Evolutionary conservation across 2,888 invertebrate genomes (phyloP).

Genomic region (Herminia tarsipennalis): DNA sequence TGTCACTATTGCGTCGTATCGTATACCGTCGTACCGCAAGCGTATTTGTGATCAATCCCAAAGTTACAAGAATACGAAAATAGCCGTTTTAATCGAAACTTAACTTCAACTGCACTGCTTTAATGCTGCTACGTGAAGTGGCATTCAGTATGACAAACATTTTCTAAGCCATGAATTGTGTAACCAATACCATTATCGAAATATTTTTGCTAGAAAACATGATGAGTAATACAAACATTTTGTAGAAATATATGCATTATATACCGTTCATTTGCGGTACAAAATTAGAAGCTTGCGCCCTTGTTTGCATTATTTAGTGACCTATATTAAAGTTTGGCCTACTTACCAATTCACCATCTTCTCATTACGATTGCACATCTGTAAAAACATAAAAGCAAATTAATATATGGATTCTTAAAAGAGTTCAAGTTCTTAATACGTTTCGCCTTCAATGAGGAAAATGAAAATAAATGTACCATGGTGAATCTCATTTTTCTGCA

Average conservation of each 20-base stretch:
- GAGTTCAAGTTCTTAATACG: slow-evolving; percentile 8
- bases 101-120: no score
- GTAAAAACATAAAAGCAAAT: slow-evolving; percentile 34
- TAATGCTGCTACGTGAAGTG: no score
- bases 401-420: slow-evolving; percentile 9
- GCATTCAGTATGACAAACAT: slow-evolving; percentile 4
- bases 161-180: no score
- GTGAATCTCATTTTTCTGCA: no score
- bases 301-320: slow-evolving; percentile 20
- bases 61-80: no score
- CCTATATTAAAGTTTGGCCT: slow-evolving; percentile 16
- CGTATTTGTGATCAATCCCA: no score
- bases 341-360: slow-evolving; percentile 42
- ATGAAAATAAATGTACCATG: no score
- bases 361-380: slow-evolving; percentile 33
- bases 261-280: not conserved
- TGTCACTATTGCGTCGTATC: no score
- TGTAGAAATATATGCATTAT: not conserved
- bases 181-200: no score
- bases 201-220: not conserved
- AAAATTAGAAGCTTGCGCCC: slow-evolving; percentile 2
- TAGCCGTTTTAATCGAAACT: no score
- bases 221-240: not conserved
- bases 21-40: no score
- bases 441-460: no score